A percentile compares a stretch with the other conserved stretches of the same genome.
These are phyloP conservation scores for Labia minor DNA, from an alignment of 2,888 invertebrate species.

Conservation along the genomic window DNA sequence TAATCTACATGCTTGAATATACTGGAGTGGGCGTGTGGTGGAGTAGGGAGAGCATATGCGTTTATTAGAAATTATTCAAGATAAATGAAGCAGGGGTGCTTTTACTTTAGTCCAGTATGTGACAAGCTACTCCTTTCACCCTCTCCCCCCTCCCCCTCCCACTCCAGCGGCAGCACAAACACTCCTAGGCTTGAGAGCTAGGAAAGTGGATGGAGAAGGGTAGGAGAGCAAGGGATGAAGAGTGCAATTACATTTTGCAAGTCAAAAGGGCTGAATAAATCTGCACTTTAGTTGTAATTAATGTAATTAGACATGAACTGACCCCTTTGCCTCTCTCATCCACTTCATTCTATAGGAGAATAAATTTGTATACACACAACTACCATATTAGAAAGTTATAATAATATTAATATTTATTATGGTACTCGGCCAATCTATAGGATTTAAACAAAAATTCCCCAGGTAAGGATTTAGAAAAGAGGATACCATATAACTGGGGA, in stretches of 20 bases:
- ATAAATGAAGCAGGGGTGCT: not conserved
- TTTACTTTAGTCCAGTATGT: not conserved
- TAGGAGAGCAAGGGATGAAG: not conserved
- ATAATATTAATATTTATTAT: too few species aligned
- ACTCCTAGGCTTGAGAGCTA: too few species aligned
- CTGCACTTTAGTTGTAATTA: constrained; percentile 13
- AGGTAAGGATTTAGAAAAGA: too few species aligned
- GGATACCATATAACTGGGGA: too few species aligned
- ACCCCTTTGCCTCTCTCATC: not conserved
- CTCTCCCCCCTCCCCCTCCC: not conserved
- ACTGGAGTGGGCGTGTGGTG: not conserved
- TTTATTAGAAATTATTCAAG: constrained; percentile 7
- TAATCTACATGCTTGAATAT: not conserved
- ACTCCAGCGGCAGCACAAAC: too few species aligned
- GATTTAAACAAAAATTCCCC: too few species aligned
- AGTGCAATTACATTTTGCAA: constrained; percentile 7
- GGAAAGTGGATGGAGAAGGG: not conserved
- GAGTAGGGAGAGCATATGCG: too few species aligned
- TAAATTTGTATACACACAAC: not conserved
- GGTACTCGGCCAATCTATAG: too few species aligned
- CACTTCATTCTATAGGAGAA: not conserved
- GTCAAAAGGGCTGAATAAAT: constrained; percentile 13
- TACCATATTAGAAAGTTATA: too few species aligned
- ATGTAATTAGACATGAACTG: constrained; percentile 3
- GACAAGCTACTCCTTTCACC: not conserved